Evolutionary conservation across 2,797 vertebrate species (phyloP), one percentile per base, ranked within the genome.

Genomic region (Acipenser ruthenus): DNA sequence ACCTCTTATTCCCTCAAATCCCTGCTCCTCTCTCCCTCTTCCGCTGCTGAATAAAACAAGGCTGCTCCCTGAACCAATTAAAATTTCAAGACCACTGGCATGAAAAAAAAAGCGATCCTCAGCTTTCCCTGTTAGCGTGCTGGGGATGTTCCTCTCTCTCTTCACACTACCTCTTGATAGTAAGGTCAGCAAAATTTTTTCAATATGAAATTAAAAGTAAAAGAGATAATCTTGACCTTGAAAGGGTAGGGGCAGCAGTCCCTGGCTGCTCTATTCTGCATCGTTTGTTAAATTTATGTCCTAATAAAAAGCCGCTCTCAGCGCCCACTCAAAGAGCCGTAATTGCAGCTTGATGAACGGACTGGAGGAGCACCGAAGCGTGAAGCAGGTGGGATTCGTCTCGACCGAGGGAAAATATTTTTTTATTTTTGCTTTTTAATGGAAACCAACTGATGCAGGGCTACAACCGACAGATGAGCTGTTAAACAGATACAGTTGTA

Each of bases 1-100:
- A 37, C 23, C 4, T 3, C 23, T 37, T 37, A 37, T 2, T 37
- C 23, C 23, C 23, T 37, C 23, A 37, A 37, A 37, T 37, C 23
- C 23, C 23, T 37, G 23, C 23, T 37, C 23, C 23, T 4, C 23
- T 37, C 23, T 37, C 23, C 23, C 23, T 37, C 23, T 37, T 37
- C 23, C 23, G 23, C 2, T 37, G 23, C 23, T 37, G 23, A 37
- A 55, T 10, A 4, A 4, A 55, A 55, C 9, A 55, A 55, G n/a
- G n/a, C 52, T 55, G 52, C n/a, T 37, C 23, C 47, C 50, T 47
- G 55, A 69, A 69, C 61, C 65, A 69, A 75, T 73, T 72, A 72
- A 75, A 72, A 71, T 66, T 6, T 1, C 23, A 37, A 37, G 23
- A 37, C 23, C 23, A 37, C 23, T 1, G 10, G 59, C 49, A 67